Evolutionary conservation across 2,797 vertebrate species (phyloP).

Genomic region (Danio albolineatus): DNA sequence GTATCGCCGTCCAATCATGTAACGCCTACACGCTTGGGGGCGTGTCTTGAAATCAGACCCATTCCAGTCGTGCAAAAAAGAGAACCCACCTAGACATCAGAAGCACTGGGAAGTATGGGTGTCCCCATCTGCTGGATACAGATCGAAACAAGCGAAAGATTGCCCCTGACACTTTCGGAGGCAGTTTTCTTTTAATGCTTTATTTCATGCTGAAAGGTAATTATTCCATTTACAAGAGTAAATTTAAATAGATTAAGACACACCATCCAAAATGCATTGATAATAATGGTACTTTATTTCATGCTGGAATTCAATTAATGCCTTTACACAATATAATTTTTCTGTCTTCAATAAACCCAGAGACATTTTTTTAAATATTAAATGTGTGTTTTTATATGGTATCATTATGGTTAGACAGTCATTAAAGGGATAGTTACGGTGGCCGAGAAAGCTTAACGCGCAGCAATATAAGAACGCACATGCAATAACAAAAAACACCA

Average conservation of each 20-base stretch:
- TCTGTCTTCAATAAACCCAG: neutral
- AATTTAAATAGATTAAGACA: too few species aligned
- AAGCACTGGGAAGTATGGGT: constrained; percentile 28
- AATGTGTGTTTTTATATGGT: neutral
- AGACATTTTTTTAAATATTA: neutral
- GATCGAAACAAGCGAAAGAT: neutral
- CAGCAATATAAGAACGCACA: too few species aligned
- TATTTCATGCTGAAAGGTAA: neutral
- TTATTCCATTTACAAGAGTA: neutral
- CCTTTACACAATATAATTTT: neutral
- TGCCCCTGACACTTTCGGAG: too few species aligned
- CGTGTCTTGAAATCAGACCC: constrained; percentile 26
- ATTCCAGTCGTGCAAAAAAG: neutral
- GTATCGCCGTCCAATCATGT: constrained; percentile 47
- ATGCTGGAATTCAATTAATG: neutral
- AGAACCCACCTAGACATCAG: neutral
- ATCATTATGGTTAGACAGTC: too few species aligned
- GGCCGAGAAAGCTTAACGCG: too few species aligned
- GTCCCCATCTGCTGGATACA: constrained; percentile 65
- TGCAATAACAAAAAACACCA: too few species aligned
- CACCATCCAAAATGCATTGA: too few species aligned
- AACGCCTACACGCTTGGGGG: neutral
- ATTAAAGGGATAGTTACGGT: neutral
- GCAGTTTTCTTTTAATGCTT: neutral
- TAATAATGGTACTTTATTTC: too few species aligned